Conservation (phyloP, 2,113 vertebrate species). For the Bettongia penicillata region DNA sequence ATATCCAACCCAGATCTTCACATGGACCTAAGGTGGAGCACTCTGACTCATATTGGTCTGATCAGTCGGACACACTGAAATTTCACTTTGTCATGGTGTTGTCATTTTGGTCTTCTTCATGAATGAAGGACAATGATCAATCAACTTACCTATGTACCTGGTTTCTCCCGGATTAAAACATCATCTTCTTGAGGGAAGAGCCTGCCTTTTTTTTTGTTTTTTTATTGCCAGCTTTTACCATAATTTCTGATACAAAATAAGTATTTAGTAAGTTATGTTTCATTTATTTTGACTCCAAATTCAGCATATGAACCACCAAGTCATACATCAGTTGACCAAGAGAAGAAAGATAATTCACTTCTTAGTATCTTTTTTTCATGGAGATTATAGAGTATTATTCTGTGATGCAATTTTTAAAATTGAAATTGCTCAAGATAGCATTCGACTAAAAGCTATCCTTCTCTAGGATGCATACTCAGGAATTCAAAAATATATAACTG, state of each 20-base stretch:
- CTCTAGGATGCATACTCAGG: conserved; percentile 10
- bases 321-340: not conserved
- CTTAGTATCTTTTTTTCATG: conserved; percentile 26
- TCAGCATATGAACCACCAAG: conserved; percentile 25
- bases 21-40: too few species aligned
- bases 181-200: not conserved
- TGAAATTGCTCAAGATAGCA: conserved; percentile 18
- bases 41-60: too few species aligned
- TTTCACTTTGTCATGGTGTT: too few species aligned
- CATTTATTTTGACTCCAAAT: not conserved
- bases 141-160: not conserved
- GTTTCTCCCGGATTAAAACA: not conserved
- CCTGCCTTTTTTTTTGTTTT: not conserved
- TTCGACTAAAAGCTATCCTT: conserved; percentile 48
- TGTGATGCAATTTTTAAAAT: conserved; percentile 39
- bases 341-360: conserved; percentile 38
- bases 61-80: too few species aligned
- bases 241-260: not conserved
- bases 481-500: conserved; percentile 46
- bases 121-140: too few species aligned
- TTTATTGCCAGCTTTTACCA: not conserved
- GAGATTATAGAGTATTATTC: not conserved
- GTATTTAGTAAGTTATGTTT: not conserved
- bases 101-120: too few species aligned
- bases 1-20: too few species aligned